Conservation (phyloP, 2,797 vertebrate species). For the Urocyon cinereoargenteus region DNA sequence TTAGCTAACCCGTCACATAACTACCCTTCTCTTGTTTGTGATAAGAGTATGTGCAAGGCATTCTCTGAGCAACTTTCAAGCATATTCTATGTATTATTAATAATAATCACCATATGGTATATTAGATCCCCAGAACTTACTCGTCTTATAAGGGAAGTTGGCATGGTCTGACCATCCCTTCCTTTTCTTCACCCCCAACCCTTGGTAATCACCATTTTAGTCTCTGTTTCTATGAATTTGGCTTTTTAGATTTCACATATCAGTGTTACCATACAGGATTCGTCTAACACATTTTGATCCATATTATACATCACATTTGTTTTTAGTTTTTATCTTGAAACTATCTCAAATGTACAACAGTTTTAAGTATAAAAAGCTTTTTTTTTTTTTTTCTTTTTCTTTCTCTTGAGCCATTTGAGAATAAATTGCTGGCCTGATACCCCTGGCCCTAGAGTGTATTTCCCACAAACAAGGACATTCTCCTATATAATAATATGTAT, state of each 20-base stretch:
- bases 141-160: not conserved
- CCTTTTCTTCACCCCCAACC: too few species aligned
- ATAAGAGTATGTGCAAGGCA: not conserved
- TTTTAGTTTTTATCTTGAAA: conserved; percentile 29
- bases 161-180: not conserved
- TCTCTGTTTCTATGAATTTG: not conserved
- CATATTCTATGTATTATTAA: not conserved
- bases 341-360: not conserved
- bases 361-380: not conserved
- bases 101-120: not conserved
- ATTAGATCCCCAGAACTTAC: not conserved
- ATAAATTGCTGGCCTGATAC: not conserved
- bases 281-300: not conserved
- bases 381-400: not conserved
- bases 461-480: not conserved
- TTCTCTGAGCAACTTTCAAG: not conserved
- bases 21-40: not conserved
- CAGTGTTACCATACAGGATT: not conserved
- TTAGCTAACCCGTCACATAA: not conserved
- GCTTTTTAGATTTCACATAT: not conserved
- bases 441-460: not conserved
- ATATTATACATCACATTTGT: not conserved
- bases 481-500: not conserved
- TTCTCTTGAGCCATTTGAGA: not conserved
- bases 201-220: not conserved